Evolutionary conservation across 1,140 invertebrate genomes (phyloP), one percentile per base, ranked within the genome.

Genomic region (Ips nitidus): DNA sequence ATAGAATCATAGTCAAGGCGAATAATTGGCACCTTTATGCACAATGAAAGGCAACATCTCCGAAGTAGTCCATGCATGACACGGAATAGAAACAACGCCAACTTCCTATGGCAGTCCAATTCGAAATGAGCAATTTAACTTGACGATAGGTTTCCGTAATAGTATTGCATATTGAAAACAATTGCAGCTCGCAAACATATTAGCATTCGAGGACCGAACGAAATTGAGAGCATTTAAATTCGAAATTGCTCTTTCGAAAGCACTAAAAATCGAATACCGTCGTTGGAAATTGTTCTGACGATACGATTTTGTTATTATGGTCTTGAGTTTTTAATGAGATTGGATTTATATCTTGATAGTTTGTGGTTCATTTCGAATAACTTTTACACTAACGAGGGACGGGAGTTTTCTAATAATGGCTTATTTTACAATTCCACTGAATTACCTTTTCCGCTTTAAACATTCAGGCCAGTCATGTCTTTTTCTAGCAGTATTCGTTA

Each of bases 201-300:
- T 65, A 65, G 62, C 62, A 65, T 53, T 65, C 62, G 52, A 47
- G 43, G 42, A 39, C 52, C 62, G 62, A 55, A 65, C 22, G 52
- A 65, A 65, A 65, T 65, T 65, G 61, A 65, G 62, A 43, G 62
- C 62, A 65, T 65, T 65, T 65, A 65, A 65, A 65, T 55, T 65
- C 62, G 52, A 47, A 65, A 65, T 65, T 55, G 61, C 47, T 55
- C 52, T 56, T 40, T 41, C 52, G 40, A 56, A 65, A 65, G 52
- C 47, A 65, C 62, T 65, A 65, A 55, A 55, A 65, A 56, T 65
- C 62, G 52, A 65, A 65, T 55, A 50, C 3, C 45, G 60, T 38
- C 40, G 60, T 62, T 50, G 61, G 47, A 7, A 41, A 65, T 6
- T 8, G 56, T 65, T 41, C 62, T 65, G 52, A 55, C 52, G 52